A percentile compares a stretch with the other conserved stretches of the same genome.
Evolutionary conservation across 2,888 invertebrate genomes (phyloP).

Genomic region (Luperina testacea): DNA sequence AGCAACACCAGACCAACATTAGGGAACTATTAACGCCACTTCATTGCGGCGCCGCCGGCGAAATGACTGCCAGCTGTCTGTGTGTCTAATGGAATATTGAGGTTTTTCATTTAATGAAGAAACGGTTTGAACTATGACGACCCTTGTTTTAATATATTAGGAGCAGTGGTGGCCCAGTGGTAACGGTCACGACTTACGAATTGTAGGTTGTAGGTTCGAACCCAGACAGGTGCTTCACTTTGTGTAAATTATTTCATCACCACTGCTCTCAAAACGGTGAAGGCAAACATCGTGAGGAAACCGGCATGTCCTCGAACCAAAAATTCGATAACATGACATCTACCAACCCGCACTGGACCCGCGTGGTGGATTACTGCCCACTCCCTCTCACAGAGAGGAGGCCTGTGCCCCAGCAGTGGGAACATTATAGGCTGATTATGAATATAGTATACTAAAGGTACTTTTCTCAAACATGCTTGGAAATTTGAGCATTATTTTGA

Average conservation of each 20-base stretch:
- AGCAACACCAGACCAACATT: conserved; percentile 4
- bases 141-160: not conserved
- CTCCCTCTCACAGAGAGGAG: not conserved
- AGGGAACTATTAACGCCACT: not conserved
- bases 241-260: too few species aligned
- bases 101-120: not conserved
- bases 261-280: too few species aligned
- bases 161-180: not conserved
- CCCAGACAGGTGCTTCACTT: not conserved
- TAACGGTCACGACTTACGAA: not conserved
- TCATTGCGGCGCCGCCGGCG: not conserved
- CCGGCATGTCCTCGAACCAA: too few species aligned
- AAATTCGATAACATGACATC: too few species aligned
- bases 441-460: not conserved
- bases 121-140: not conserved
- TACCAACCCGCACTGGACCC: too few species aligned
- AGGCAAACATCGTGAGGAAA: too few species aligned
- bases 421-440: not conserved
- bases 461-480: not conserved
- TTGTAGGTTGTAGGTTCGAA: not conserved
- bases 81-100: not conserved
- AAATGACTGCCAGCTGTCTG: not conserved
- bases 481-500: too few species aligned
- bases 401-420: not conserved
- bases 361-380: not conserved